Base-by-base conservation (phyloP, 2,888 invertebrate species). In the Drosophila anceps region DNA sequence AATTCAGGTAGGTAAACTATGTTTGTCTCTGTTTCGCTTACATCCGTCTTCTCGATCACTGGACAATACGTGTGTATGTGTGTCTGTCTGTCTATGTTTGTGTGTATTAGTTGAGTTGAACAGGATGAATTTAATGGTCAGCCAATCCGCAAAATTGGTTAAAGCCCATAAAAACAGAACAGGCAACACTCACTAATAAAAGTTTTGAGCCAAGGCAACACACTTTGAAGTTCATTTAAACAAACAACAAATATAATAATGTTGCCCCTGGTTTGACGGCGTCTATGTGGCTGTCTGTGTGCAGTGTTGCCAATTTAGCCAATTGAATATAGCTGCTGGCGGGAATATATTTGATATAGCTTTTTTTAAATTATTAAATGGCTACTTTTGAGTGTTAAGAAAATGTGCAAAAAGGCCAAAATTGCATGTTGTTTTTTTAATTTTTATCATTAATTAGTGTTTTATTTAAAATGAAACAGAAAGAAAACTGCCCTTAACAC, bases 191-290 rank as follows among this genome's bases (percentile, higher is more conserved):
- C 58, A 71, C 39, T 65, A 64, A 73, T 61, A 78, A 60, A 69
- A 59, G 64, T 59, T 68, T 44, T 68, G 59, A 69, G 66, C 65
- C 82, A 82, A 82, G 82, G 79, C 78, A 81, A 79, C 65, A 79
- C 62, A 72, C 41, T 64, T 74, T 68, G 58, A 71, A 71, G 64
- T 69, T 71, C 57, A 75, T 73, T 76, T 73, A 79, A 63, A 61
- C 57, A 44, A 46, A 69, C 39, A 58, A 58, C 51, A 69, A 44
- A 65, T 43, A 31, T 64, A 81, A 79, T 62, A 78, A 64, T 62
- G 70, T 57, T 68, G 86, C 63, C 85, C 82, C 83, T 77, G 73
- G 62, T 69, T 55, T 76, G 53, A 44, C 51, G n/a, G 54, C n/a
- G 41, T 43, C 27, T 69, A n/a, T n/a, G 31, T 39, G 18, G 61